Evolutionary conservation across 2,888 invertebrate species (phyloP).

Genomic region (Mellilla xanthometata): DNA sequence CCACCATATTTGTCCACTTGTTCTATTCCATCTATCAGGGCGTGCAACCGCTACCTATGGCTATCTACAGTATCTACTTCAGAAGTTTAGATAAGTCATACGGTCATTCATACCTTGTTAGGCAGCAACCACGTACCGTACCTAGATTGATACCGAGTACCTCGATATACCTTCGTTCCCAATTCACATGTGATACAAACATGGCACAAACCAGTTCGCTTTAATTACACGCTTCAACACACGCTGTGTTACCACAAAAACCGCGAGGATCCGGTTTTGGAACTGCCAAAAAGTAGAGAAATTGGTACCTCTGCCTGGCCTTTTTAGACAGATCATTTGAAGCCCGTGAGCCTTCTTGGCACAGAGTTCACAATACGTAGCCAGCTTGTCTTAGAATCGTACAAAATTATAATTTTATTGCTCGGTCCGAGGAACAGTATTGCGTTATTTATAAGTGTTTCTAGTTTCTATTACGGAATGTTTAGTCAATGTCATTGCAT

Average conservation of each 20-base stretch:
- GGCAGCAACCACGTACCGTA: background rate
- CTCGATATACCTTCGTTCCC: conserved; percentile 5
- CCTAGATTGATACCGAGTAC: background rate
- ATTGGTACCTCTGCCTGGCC: conserved; percentile 19
- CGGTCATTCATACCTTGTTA: conserved; percentile 2
- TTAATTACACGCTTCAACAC: conserved; percentile 37
- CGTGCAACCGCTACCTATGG: conserved; percentile 29
- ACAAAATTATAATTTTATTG: background rate
- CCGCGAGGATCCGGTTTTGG: conserved; percentile 21
- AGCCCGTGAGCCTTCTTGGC: conserved; percentile 11
- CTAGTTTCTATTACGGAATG: conserved; percentile 9
- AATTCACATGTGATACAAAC: conserved; percentile 21
- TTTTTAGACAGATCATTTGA: conserved; percentile 18
- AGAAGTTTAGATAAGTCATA: conserved; percentile 13
- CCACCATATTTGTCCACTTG: conserved; percentile 43
- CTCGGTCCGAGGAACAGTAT: conserved; percentile 1
- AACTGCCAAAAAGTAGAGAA: conserved; percentile 22
- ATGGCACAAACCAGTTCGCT: conserved; percentile 34
- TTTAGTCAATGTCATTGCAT: background rate
- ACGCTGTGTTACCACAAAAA: conserved; percentile 27
- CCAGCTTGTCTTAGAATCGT: background rate
- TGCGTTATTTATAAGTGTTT: conserved; percentile 5
- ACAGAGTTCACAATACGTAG: conserved; percentile 4
- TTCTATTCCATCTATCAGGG: conserved; percentile 35
- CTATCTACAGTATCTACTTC: conserved; percentile 24